Base-by-base conservation (phyloP, 2,797 vertebrate genomes). In the Pelodytes ibericus region DNA sequence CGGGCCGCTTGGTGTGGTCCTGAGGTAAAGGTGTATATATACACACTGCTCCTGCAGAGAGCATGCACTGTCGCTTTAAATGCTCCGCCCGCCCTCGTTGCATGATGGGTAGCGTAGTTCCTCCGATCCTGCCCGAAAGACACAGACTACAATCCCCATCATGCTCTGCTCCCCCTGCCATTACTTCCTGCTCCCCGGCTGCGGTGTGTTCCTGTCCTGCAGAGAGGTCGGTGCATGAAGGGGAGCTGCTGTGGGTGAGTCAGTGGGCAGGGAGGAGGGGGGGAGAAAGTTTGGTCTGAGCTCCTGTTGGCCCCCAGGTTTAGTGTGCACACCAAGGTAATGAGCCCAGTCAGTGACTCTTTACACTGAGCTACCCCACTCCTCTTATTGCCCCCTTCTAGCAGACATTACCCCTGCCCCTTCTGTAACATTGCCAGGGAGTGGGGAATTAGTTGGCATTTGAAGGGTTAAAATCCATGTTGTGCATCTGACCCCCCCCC, bases 51-150 rank as follows among this genome's bases (percentile, higher is more conserved):
- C 33, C 31, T 2, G 36, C 36, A 39, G 7, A 39, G 7, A 13
- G 15, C 36, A 39, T 39, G 36, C 2, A 2, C 36, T 1, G 13
- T 47, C 44, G 11, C 16, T 47, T 47, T 47, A 47, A 47, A 47
- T 47, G 18, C 44, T 47, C 18, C 49, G 6, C 49, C 30, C 10
- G 2, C 9, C 24, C 25, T 31, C 1, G 30, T 11, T 47, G 81
- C 81, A 83, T 81, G 75, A 33, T 84, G 87, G 85, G 84, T 85
- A 5, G 29, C 84, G 74, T 80, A 85, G 53, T 78, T 70, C 2
- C 16, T 4, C 4, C 10, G 7, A 16, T 15, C 20, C 3, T 31
- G 15, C n/a, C 4, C 3, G 2, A 30, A 58, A 30, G 27, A 13
- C 20, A 26, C 29, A 25, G 58, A 74, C 80, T 81, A 74, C 80